These are phyloP conservation scores for Scyliorhinus canicula DNA, from an alignment of 2,797 vertebrate genomes.

Conservation along the genomic window DNA sequence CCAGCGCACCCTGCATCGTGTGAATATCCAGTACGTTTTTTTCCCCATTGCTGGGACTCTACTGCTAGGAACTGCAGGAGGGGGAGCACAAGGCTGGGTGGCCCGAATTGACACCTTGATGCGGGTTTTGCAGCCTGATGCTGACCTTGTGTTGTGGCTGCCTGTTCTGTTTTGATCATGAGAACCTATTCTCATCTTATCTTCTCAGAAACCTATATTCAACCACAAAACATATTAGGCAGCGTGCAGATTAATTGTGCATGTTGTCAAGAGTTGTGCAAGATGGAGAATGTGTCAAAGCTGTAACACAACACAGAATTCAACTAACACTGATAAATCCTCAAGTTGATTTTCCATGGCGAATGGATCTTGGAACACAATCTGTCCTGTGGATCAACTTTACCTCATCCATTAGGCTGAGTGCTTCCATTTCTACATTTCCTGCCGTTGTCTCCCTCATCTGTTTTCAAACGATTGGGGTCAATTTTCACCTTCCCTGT, in stretches of 20 bases:
- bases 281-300: background rate
- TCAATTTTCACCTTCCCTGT: background rate
- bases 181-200: background rate
- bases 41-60: no score
- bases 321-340: background rate
- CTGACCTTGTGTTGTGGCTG: no score
- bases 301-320: background rate
- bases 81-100: no score
- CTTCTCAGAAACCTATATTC: background rate
- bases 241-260: background rate
- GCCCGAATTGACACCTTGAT: no score
- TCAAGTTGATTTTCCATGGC: background rate
- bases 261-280: background rate
- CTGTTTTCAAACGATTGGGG: background rate
- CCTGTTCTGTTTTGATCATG: background rate
- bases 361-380: background rate
- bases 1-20: no score
- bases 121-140: no score
- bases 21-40: no score
- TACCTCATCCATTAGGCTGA: no score
- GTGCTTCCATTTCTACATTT: no score
- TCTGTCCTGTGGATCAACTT: no score
- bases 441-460: no score
- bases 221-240: background rate
- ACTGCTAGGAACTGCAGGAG: no score